phyloP scores from a whole-genome alignment of 37 sponge, comb jelly and placozoan species.

The Haliclona indistincta region DNA sequence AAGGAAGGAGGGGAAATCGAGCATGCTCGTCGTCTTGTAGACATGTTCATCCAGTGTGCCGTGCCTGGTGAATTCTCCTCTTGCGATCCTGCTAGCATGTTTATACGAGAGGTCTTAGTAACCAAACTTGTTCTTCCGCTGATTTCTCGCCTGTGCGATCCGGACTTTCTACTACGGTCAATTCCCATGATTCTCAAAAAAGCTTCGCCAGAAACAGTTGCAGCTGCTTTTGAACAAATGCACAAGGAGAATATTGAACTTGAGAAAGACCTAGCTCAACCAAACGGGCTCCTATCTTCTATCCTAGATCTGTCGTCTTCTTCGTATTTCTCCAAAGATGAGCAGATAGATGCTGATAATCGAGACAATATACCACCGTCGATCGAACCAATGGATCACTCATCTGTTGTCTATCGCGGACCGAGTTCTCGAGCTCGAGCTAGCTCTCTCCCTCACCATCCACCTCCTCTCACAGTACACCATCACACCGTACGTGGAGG shows the following conservation, averaged over 20 bases:
- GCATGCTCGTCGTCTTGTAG: slow-evolving; percentile 43
- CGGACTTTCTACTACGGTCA: slow-evolving; percentile 51
- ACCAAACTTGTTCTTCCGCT: slow-evolving; percentile 42
- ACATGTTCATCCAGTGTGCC: slow-evolving; percentile 44
- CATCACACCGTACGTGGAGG: not conserved
- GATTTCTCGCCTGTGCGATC: slow-evolving; percentile 54
- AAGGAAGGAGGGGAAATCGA: slow-evolving; percentile 27
- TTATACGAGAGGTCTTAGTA: slow-evolving; percentile 66
- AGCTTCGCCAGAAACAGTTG: slow-evolving; percentile 44
- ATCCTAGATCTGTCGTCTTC: not conserved
- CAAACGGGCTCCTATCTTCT: not conserved
- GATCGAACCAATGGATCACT: not conserved
- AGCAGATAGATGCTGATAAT: too few species aligned
- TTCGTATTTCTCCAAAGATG: too few species aligned
- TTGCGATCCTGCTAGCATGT: slow-evolving; percentile 48
- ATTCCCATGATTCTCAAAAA: slow-evolving; percentile 54
- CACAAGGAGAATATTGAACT: slow-evolving; percentile 55
- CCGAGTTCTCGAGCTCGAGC: not conserved
- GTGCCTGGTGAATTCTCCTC: slow-evolving; percentile 45
- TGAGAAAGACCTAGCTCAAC: not conserved
- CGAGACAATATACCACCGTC: too few species aligned
- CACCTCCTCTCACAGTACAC: not conserved
- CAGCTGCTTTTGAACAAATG: slow-evolving; percentile 30
- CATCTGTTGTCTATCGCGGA: not conserved
- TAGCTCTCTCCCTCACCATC: not conserved